Evolutionary conservation across 2,113 vertebrate species (phyloP).

Genomic region (Genyomyrus donnyi): DNA sequence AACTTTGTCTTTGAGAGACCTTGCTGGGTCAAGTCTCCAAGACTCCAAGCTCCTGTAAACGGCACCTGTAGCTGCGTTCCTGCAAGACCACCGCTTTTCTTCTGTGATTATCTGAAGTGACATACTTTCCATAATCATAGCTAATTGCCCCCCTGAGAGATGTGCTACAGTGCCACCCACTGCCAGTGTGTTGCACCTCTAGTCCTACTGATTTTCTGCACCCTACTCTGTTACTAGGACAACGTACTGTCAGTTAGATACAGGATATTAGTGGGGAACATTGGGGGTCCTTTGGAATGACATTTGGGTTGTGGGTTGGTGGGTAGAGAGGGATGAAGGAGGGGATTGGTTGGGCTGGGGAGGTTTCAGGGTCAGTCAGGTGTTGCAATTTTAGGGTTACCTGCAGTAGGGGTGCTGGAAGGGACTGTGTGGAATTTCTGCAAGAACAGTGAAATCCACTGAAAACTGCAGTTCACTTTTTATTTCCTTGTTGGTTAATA

Average conservation of each 20-base stretch:
- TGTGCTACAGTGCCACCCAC: conserved; percentile 15
- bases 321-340: conserved; percentile 2
- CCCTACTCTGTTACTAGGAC: conserved; percentile 12
- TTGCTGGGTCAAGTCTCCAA: neutral
- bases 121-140: conserved; percentile 10
- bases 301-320: neutral
- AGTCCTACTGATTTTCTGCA: neutral
- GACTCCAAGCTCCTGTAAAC: neutral
- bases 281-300: neutral
- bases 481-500: neutral
- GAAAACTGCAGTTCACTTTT: conserved; percentile 32
- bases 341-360: conserved; percentile 1
- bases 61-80: neutral
- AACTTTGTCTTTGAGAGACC: neutral
- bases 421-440: conserved; percentile 67
- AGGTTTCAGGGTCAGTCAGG: neutral
- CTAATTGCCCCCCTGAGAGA: neutral
- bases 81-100: neutral
- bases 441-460: conserved; percentile 66
- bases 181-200: neutral
- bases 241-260: conserved; percentile 1
- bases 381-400: conserved; percentile 48
- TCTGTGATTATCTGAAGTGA: neutral
- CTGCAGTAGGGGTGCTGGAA: conserved; percentile 65
- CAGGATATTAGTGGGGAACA: conserved; percentile 2